Evolutionary conservation across 1,140 invertebrate species (phyloP).

Genomic region (Drosophila bifasciata): DNA sequence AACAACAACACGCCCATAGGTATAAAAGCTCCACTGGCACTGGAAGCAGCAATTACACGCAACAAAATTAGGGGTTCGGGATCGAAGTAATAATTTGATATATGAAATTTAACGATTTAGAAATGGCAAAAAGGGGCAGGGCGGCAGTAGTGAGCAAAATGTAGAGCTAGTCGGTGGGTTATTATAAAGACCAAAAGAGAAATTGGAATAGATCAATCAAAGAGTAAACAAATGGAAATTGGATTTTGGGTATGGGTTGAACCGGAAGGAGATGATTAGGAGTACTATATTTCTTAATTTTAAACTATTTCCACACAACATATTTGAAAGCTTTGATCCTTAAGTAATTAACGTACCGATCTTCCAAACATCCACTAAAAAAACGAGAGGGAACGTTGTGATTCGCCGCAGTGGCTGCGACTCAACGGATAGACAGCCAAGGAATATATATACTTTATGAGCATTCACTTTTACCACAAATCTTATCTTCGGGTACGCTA

Average conservation of each 20-base stretch:
- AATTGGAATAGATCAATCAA: conserved; percentile 49
- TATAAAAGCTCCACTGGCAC: conserved; percentile 69
- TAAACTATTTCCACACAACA: background rate
- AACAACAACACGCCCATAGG: conserved; percentile 23
- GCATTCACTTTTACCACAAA: too few species aligned
- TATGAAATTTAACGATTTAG: conserved; percentile 63
- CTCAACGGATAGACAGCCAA: too few species aligned
- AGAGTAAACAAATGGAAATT: conserved; percentile 48
- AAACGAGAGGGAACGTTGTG: too few species aligned
- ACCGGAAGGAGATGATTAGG: background rate
- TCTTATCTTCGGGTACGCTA: too few species aligned
- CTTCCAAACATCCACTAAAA: too few species aligned
- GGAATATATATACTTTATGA: too few species aligned
- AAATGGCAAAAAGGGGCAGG: conserved; percentile 39
- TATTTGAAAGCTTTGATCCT: background rate
- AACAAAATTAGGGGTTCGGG: conserved; percentile 72
- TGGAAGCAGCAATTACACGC: conserved; percentile 79
- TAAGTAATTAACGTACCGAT: too few species aligned
- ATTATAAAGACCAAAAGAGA: conserved; percentile 65
- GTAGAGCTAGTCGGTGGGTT: conserved; percentile 22
- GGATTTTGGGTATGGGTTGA: conserved; percentile 5
- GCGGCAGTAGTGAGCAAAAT: conserved; percentile 21
- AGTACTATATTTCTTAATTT: background rate
- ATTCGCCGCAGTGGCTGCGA: too few species aligned
- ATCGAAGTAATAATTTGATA: conserved; percentile 58